phyloP scores from a whole-genome alignment of 2,797 vertebrate genomes.

The Taenioides sp. region DNA sequence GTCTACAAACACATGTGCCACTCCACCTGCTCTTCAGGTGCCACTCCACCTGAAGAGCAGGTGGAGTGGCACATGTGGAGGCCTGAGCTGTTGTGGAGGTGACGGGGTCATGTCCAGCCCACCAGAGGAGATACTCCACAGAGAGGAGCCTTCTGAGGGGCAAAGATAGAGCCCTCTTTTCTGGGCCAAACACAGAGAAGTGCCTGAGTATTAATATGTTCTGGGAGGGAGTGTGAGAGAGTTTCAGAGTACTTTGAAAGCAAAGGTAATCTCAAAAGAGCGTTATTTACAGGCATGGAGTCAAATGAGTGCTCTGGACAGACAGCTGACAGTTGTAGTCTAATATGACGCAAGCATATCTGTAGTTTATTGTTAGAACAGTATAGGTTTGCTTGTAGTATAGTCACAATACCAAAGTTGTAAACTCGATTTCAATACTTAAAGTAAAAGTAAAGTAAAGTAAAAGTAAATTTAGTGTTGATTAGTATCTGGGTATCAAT shows the following conservation, averaged over 20 bases:
- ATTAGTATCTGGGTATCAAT: too few species aligned
- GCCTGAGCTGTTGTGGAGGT: conserved; percentile 41
- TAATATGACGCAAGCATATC: neutral
- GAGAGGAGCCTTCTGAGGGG: conserved; percentile 32
- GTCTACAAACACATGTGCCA: conserved; percentile 15
- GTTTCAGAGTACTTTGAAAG: neutral
- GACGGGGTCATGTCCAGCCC: conserved; percentile 42
- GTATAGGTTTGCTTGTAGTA: too few species aligned
- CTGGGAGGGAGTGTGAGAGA: neutral
- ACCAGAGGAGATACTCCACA: conserved; percentile 14
- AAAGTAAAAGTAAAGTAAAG: too few species aligned
- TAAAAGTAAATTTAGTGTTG: too few species aligned
- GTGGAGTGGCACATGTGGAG: conserved; percentile 17
- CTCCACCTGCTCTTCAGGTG: too few species aligned
- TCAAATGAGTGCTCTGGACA: neutral
- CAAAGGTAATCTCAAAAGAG: neutral
- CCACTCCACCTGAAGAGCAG: conserved; percentile 9
- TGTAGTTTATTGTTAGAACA: neutral
- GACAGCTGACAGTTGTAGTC: neutral
- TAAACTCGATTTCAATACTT: too few species aligned
- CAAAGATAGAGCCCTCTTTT: conserved; percentile 37
- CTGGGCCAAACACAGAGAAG: neutral
- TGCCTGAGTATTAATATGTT: conserved; percentile 27
- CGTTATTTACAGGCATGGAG: neutral
- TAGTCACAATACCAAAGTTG: too few species aligned